Percentiles rank a stretch among this genome's conserved stretches.
Evolutionary conservation across 2,113 vertebrate species (phyloP).

Genomic region (Ailurus styani): DNA sequence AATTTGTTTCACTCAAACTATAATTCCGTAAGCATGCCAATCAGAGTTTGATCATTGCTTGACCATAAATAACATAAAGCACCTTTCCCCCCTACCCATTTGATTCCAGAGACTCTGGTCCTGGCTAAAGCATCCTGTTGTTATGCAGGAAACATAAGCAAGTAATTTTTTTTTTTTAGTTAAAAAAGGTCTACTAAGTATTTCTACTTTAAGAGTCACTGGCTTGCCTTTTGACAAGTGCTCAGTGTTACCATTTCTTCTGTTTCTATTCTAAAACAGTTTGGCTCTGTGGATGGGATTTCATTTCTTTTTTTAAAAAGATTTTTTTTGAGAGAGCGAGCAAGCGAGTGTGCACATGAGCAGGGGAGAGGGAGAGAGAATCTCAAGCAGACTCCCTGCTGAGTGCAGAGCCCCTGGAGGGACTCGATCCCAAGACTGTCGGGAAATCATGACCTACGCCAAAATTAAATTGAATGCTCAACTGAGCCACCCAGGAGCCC

Average conservation of each 20-base stretch:
- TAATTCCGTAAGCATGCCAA: background rate
- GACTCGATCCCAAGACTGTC: background rate
- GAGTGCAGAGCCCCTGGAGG: background rate
- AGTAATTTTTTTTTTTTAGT: background rate
- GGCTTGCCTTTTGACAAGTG: background rate
- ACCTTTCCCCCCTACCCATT: background rate
- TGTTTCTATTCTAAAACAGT: background rate
- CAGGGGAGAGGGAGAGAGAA: background rate
- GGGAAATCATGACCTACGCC: background rate
- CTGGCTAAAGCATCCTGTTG: background rate
- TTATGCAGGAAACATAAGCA: background rate
- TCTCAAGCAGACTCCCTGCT: background rate
- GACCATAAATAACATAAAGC: background rate
- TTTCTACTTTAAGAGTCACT: background rate
- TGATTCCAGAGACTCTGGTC: background rate
- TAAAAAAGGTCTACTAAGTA: background rate
- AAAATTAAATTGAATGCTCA: background rate
- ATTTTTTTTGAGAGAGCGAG: background rate
- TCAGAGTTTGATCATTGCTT: background rate
- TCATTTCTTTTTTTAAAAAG: background rate
- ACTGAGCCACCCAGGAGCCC: background rate
- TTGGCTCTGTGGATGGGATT: background rate
- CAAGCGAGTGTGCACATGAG: background rate
- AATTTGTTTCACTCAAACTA: background rate
- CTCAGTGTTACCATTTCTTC: background rate